A percentile compares a stretch with the other conserved stretches of the same genome.
Evolutionary conservation across 2,888 invertebrate species (phyloP).

Genomic region (Ypsolopha scabrella): DNA sequence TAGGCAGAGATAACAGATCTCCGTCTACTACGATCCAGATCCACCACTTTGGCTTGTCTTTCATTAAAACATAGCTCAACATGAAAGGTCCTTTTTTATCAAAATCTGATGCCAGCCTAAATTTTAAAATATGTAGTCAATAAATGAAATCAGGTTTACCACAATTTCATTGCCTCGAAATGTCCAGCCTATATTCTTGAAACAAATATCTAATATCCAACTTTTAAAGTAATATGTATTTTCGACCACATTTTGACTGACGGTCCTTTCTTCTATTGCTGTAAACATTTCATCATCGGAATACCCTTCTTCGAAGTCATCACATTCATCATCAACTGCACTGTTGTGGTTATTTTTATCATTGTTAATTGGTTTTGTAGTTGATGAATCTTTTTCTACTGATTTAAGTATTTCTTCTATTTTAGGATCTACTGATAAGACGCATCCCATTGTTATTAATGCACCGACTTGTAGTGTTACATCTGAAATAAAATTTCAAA

Average conservation of each 20-base stretch:
- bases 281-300: constrained; percentile 53
- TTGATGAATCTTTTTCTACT: constrained; percentile 54
- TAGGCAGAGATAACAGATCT: no score
- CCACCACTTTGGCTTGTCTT: no score
- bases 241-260: constrained; percentile 24
- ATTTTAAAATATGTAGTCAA: no score
- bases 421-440: constrained; percentile 74
- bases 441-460: constrained; percentile 78
- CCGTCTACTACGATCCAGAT: no score
- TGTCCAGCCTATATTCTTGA: constrained; percentile 65
- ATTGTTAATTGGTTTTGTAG: constrained; percentile 7
- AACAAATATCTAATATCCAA: constrained; percentile 75
- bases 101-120: no score
- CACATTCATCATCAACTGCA: constrained; percentile 32
- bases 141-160: constrained; percentile 20
- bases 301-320: constrained; percentile 59
- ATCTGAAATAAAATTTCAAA: constrained; percentile 56
- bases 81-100: no score
- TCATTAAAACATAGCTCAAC: no score
- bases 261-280: neutral
- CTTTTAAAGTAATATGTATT: constrained; percentile 44
- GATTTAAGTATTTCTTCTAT: constrained; percentile 73
- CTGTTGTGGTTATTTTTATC: no score
- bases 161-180: constrained; percentile 34
- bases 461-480: constrained; percentile 79